Percentiles rank a stretch among this genome's conserved stretches.
Evolutionary conservation across 2,888 invertebrate genomes (phyloP).

Genomic region (Ceriagrion tenellum): DNA sequence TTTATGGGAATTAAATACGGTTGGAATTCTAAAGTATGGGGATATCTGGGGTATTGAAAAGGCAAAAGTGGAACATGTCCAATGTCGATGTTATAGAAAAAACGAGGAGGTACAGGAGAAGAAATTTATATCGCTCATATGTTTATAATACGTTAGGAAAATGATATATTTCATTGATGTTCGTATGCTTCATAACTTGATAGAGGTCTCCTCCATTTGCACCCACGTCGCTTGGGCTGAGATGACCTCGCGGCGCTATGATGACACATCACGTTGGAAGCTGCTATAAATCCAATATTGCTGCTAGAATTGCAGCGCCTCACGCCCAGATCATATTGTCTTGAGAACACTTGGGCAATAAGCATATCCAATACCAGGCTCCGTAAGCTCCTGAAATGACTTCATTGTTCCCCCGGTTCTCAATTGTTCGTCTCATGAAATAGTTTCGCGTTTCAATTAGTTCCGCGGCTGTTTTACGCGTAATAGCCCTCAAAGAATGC

Average conservation of each 20-base stretch:
- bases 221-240: neutral
- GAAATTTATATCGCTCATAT: no score
- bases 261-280: constrained; percentile 33
- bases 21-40: no score
- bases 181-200: neutral
- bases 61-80: no score
- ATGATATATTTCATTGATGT: neutral
- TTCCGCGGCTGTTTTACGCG: constrained; percentile 52
- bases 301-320: neutral
- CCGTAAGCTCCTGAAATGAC: constrained; percentile 43
- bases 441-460: constrained; percentile 40
- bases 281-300: constrained; percentile 34
- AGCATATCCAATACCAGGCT: constrained; percentile 31
- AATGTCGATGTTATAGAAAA: no score
- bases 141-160: neutral
- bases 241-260: neutral
- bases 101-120: no score
- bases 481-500: neutral
- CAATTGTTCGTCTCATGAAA: constrained; percentile 18
- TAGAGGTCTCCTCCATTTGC: neutral
- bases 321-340: neutral
- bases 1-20: no score
- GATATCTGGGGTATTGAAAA: no score
- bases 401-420: constrained; percentile 9
- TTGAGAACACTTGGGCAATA: constrained; percentile 6